Evolutionary conservation across 2,797 vertebrate genomes (phyloP).

Genomic region (Semotilus atromaculatus): DNA sequence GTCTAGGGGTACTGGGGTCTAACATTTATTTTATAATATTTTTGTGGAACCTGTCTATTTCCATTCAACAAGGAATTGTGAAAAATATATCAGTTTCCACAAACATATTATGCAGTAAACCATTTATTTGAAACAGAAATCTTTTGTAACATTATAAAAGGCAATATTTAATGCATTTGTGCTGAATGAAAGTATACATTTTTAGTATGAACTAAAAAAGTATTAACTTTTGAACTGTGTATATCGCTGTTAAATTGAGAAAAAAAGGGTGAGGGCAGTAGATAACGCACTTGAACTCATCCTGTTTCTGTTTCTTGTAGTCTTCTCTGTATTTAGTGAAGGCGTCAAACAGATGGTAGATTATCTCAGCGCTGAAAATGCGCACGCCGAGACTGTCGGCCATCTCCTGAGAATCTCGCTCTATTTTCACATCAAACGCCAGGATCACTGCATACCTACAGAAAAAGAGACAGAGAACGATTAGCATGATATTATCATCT

Average conservation of each 20-base stretch:
- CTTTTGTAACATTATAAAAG: not conserved
- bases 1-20: too few relatives aligned
- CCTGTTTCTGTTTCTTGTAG: constrained; percentile 98
- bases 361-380: constrained; percentile 96
- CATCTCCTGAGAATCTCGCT: constrained; percentile 97
- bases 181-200: not conserved
- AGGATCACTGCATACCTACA: constrained; percentile 91
- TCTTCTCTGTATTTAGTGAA: constrained; percentile 98
- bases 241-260: not conserved
- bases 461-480: not conserved
- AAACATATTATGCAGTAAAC: not conserved
- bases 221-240: not conserved
- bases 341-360: constrained; percentile 97
- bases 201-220: not conserved
- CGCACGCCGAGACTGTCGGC: constrained; percentile 94
- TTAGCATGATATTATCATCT: not conserved
- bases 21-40: too few relatives aligned
- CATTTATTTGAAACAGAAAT: not conserved
- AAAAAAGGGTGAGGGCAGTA: not conserved
- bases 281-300: constrained; percentile 93
- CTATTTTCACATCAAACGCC: constrained; percentile 96
- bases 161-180: not conserved
- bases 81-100: too few relatives aligned
- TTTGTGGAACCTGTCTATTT: not conserved
- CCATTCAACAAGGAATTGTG: not conserved